Base-by-base conservation (phyloP, 2,888 invertebrate genomes). In the Tinea pellionella region DNA sequence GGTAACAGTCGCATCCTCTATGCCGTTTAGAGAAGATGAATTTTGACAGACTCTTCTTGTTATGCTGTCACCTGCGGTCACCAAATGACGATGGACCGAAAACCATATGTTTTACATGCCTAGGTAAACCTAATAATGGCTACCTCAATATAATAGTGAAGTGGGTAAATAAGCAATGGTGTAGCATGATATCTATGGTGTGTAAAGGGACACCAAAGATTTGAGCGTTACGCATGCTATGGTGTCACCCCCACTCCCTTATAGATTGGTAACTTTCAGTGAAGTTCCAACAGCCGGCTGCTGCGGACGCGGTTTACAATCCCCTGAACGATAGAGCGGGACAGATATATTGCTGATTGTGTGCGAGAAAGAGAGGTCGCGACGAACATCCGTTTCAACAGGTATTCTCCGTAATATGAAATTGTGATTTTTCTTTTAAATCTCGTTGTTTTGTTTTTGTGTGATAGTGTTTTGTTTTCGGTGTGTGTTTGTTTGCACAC, bases 361-460 rank as follows among this genome's bases (percentile, higher is more conserved):
- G 13, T 13, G 43, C 4, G 43, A 8, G 43, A 43, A 15, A 43
- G 69, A 67, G 70, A 68, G 64, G 69, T 63, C 67, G 65, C 4
- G 6, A 6, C 4, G 30, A 30, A 68, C 69, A 69, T 68, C 71
- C 75, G 70, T 74, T 81, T 85, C 86, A 86, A 85, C 86, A 86
- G 86, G 86, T 86, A 85, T 81, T 82, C 84, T 83, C 78, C 80
- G 80, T 79, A 77, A 78, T 77, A 77, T 76, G 82, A 77, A 84
- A 80, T 80, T 79, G 81, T 78, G 82, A 78, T 81, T 76, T 71
- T 69, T 30, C 30, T 76, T 77, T 76, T 73, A 76, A 80, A 81
- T n/a, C n/a, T n/a, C n/a, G n/a, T 76, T 77, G 81, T 81, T 72
- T 69, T 74, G 74, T 74, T 75, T 30, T 75, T 71, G n/a, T 66